Evolutionary conservation across 2,113 vertebrate genomes (phyloP).

Genomic region (Anguilla japonica): DNA sequence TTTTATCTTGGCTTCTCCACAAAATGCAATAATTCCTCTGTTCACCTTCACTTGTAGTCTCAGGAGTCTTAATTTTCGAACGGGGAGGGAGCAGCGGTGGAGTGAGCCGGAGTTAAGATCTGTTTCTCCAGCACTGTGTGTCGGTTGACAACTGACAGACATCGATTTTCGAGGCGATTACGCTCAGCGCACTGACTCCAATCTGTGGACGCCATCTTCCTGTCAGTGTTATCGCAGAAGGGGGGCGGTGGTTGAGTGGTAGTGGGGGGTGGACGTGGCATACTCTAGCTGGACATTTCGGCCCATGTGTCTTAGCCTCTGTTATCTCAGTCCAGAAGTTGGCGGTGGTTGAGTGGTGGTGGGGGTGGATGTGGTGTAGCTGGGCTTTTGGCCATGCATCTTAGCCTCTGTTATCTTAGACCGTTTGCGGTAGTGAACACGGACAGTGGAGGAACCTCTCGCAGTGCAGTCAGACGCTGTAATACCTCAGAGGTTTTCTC

Average conservation of each 20-base stretch:
- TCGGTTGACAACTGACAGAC: slow-evolving; percentile 4
- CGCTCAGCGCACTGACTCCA: slow-evolving; percentile 6
- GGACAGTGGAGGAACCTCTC: neutral
- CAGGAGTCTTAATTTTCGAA: neutral
- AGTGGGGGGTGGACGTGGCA: slow-evolving; percentile 12
- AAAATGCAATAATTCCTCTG: too few relatives aligned
- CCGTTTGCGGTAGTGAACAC: neutral
- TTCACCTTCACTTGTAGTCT: neutral
- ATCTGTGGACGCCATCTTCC: slow-evolving; percentile 8
- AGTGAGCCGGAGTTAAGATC: neutral
- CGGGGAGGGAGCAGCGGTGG: neutral
- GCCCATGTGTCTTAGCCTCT: too few relatives aligned
- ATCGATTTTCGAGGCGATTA: slow-evolving; percentile 38
- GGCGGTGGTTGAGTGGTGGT: too few relatives aligned
- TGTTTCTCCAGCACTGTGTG: slow-evolving; percentile 15
- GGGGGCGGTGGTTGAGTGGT: neutral
- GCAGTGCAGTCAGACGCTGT: neutral
- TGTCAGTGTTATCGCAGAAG: neutral
- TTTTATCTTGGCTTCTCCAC: too few relatives aligned
- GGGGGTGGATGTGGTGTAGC: too few relatives aligned
- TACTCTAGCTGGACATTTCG: too few relatives aligned
- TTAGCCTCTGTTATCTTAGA: neutral
- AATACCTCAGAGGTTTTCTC: neutral
- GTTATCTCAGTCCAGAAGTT: too few relatives aligned
- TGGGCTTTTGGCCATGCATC: too few relatives aligned